phyloP scores from a whole-genome alignment of 2,797 vertebrate species.

The Phaenicophaeus curvirostris region DNA sequence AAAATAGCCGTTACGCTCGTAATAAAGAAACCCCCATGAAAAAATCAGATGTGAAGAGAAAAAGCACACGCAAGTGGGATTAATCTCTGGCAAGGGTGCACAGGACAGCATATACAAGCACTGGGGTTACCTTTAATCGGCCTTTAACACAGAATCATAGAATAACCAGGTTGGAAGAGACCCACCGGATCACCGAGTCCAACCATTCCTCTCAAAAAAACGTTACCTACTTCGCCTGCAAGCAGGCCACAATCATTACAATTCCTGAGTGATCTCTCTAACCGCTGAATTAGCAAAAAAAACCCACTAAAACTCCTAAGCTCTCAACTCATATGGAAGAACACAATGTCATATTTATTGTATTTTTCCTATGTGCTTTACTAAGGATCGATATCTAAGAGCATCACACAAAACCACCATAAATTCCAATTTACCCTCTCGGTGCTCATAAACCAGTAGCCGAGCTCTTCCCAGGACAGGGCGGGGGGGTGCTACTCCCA shows the following conservation, averaged over 20 bases:
- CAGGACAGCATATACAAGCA: fast-evolving
- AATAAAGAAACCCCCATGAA: neutral
- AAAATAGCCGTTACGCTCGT: neutral
- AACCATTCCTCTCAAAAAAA: too few relatives aligned
- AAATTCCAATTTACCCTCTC: neutral
- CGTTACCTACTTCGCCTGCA: neutral
- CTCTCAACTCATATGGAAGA: neutral
- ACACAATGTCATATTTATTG: fast-evolving
- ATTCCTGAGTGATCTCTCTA: neutral
- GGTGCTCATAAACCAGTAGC: neutral
- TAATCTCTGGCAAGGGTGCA: neutral
- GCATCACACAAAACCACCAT: neutral
- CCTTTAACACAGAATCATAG: too few relatives aligned
- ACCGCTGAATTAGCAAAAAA: neutral
- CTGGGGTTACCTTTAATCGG: neutral
- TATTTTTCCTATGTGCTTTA: neutral
- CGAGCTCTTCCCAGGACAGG: neutral
- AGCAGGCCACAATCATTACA: neutral
- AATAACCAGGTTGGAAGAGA: too few relatives aligned
- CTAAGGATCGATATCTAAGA: neutral
- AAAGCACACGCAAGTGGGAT: fast-evolving
- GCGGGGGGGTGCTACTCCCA: neutral
- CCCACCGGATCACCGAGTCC: too few relatives aligned
- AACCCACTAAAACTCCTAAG: neutral
- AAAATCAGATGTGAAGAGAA: neutral